Base-by-base conservation (phyloP, 2,888 invertebrate genomes). In the Tubulanus polymorphus region DNA sequence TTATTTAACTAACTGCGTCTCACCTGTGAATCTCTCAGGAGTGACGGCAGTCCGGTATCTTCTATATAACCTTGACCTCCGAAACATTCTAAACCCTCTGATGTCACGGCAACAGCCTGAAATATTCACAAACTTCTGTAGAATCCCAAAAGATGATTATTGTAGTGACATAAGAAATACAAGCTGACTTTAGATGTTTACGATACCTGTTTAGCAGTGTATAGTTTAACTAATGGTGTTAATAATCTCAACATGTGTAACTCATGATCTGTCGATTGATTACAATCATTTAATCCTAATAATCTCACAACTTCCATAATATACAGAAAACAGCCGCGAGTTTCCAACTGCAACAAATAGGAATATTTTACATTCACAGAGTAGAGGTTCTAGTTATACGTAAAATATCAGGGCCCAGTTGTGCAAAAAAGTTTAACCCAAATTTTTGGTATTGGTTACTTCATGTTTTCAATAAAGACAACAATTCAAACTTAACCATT, bases 21-120 rank as follows among this genome's bases (percentile, higher is more conserved):
- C 56, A 83, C 83, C 76, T 84, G 84, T 30, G 81, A 79, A 75
- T 84, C 84, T 57, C 84, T 69, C 1, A 84, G 68, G n/a, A 83
- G 68, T 3, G 65, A 66, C 15, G 84, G 84, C 29, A 84, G 64
- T 2, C 83, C 83, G 6, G 83, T 83, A 59, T 84, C 84, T 66
- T 84, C 84, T 60, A 84, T 82, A 68, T 83, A 84, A 18, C 84
- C 84, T 69, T 82, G 83, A 15, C 84, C 84, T 35, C 84, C 84
- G 71, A 84, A 83, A 56, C 80, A 75, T 67, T 84, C 84, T 55
- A 78, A 68, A 0, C 83, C 83, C 69, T 84, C 84, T 25, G 83
- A 83, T 10, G 77, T 69, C 1, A 82, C 78, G 2, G 74, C 65
- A 60, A 84, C 74, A 8, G 76, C 79, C 79, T 80, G 59, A 2